phyloP scores from a whole-genome alignment of 2,113 vertebrate species.

The Percina caprodes region DNA sequence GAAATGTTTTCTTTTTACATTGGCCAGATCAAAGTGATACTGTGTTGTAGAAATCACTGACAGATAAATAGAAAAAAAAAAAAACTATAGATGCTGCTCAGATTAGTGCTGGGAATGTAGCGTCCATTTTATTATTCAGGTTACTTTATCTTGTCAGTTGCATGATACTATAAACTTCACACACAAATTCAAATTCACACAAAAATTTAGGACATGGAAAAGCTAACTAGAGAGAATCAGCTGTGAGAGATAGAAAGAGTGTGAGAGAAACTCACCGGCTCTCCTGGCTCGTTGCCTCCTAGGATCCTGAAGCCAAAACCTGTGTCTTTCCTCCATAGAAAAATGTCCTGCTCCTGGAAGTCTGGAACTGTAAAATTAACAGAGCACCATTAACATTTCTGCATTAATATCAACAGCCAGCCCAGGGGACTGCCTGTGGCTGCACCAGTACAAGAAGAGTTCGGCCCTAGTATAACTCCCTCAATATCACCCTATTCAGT shows the following conservation, averaged over 20 bases:
- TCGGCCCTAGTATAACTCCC: background rate
- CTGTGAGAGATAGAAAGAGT: slow-evolving; percentile 1
- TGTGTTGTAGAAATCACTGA: slow-evolving; percentile 27
- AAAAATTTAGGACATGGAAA: slow-evolving; percentile 3
- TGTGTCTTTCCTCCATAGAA: slow-evolving; percentile 99
- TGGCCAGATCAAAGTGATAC: slow-evolving; percentile 61
- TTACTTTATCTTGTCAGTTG: slow-evolving; percentile 10
- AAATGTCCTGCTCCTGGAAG: slow-evolving; percentile 99
- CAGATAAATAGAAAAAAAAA: slow-evolving; percentile 17
- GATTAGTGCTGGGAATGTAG: slow-evolving; percentile 4
- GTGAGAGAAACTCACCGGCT: slow-evolving; percentile 89
- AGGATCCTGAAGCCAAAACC: slow-evolving; percentile 99
- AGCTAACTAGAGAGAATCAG: background rate
- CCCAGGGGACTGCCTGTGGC: background rate
- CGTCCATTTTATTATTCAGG: slow-evolving; percentile 11
- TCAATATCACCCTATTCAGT: background rate
- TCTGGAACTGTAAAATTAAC: slow-evolving; percentile 91
- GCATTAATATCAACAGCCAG: background rate
- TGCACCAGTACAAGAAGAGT: background rate
- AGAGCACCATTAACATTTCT: slow-evolving; percentile 29
- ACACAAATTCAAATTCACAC: background rate
- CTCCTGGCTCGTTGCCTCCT: slow-evolving; percentile 98
- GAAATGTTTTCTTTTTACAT: slow-evolving; percentile 25
- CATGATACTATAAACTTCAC: slow-evolving; percentile 17
- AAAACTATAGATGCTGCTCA: slow-evolving; percentile 2